phyloP scores from a whole-genome alignment of 2,797 vertebrate genomes.

The Phyllotis vaccarum region DNA sequence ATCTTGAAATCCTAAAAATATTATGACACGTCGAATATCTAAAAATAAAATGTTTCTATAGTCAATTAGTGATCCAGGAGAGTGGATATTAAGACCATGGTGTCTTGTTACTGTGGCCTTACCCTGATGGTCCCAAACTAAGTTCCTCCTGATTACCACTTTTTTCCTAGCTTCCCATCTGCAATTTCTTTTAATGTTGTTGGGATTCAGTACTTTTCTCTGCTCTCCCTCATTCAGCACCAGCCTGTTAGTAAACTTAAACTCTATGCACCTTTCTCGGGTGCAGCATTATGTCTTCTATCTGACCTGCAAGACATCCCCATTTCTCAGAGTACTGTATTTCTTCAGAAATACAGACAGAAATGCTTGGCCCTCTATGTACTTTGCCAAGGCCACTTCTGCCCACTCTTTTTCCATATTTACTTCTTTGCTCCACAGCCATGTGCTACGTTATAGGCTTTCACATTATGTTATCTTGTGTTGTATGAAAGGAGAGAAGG shows the following conservation, averaged over 20 bases:
- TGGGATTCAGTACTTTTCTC: not conserved
- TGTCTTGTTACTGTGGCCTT: not conserved
- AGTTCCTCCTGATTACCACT: not conserved
- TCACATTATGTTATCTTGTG: too few species aligned
- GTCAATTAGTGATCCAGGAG: not conserved
- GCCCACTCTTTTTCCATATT: not conserved
- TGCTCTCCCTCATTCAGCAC: not conserved
- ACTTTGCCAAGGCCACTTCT: not conserved
- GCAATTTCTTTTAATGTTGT: not conserved
- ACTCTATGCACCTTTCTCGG: not conserved
- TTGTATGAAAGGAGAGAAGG: too few species aligned
- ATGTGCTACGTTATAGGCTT: not conserved
- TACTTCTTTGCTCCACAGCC: not conserved
- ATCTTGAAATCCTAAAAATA: slow-evolving; percentile 33
- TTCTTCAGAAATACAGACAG: not conserved
- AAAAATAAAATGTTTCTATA: not conserved
- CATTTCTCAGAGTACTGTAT: not conserved
- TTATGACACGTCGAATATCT: not conserved
- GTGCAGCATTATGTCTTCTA: not conserved
- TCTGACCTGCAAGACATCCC: not conserved
- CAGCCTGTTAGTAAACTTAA: not conserved
- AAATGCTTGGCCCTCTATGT: not conserved
- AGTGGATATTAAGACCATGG: not conserved
- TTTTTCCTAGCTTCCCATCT: not conserved
- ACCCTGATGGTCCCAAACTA: not conserved